Base-by-base conservation (phyloP, 1,140 invertebrate genomes). In the Panagrolaimus sp. region DNA sequence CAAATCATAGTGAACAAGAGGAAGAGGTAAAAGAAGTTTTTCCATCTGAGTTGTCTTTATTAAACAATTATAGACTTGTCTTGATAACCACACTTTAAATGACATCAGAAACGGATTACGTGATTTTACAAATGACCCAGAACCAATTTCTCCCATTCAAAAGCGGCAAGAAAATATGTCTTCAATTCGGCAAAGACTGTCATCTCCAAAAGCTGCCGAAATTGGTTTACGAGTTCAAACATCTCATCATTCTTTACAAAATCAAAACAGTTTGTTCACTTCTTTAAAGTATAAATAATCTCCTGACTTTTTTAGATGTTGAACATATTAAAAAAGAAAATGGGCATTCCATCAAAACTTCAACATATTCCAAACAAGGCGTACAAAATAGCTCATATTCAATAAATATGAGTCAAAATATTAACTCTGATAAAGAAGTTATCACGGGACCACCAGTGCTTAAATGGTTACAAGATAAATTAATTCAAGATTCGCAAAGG, bases 191-290 rank as follows among this genome's bases (percentile, higher is more conserved):
- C 14, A n/a, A 58, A 58, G 28, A 6, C 17, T 21, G 8, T 21
- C 28, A 21, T 26, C 52, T 4, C 52, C 52, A 21, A 58, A 58
- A 58, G 17, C 52, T 1, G 52, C 52, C 2, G 21, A 58, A 10
- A 58, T 58, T 58, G 52, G 52, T 26, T 17, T 58, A n/a, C 21
- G 28, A n/a, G 52, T 58, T 21, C 21, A 58, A 58, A 58, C 52
- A 26, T 58, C 52, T 10, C 21, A 58, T 26, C 52, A 26, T 58
- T n/a, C 15, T n/a, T 12, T 21, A 24, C 52, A 28, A 24, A 58
- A 58, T 58, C 21, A 28, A 26, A 58, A 58, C 10, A 38, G 10
- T 14, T 14, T 58, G 4, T 24, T 26, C 15, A 4, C 47, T 48
- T 15, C 47, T 48, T 48, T 3, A 48, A 15, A 48, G 21, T 21